Evolutionary conservation across 2,797 vertebrate species (phyloP).

Genomic region (Crypturellus tataupa): DNA sequence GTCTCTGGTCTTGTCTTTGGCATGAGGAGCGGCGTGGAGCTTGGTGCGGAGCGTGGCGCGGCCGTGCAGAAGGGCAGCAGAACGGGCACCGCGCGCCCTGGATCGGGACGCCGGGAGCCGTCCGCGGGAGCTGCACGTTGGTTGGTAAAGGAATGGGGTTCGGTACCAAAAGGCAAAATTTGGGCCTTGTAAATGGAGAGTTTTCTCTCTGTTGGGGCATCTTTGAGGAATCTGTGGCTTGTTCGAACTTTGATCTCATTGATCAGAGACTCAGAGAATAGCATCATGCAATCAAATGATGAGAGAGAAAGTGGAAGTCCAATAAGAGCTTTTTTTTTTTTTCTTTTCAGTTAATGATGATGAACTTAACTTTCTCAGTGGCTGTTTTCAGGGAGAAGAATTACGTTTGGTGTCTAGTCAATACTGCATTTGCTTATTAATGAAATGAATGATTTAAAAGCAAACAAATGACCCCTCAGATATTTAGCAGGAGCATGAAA

Average conservation of each 20-base stretch:
- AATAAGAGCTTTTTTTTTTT: constrained; percentile 70
- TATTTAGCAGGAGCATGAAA: constrained; percentile 6
- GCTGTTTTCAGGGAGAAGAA: constrained; percentile 46
- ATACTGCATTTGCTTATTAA: constrained; percentile 58
- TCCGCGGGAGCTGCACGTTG: not conserved
- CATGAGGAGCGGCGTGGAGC: accelerated
- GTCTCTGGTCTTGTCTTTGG: not conserved
- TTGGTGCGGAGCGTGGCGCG: not conserved
- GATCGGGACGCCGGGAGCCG: not conserved
- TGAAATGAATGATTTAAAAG: constrained; percentile 37
- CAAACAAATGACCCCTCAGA: constrained; percentile 21
- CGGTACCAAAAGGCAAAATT: not conserved
- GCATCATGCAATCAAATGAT: constrained; percentile 65
- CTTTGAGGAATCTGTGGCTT: constrained; percentile 26
- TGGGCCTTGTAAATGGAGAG: not conserved
- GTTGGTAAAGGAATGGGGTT: not conserved
- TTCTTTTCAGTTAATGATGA: constrained; percentile 41
- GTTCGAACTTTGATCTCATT: constrained; percentile 47
- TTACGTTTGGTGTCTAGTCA: constrained; percentile 36
- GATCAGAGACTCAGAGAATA: constrained; percentile 21
- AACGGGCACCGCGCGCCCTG: accelerated
- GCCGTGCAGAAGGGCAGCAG: not conserved
- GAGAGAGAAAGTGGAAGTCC: constrained; percentile 59
- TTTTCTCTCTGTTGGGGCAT: not conserved
- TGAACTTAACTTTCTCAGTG: constrained; percentile 32